phyloP scores from a whole-genome alignment of 2,888 invertebrate genomes.

The Drosophila ezoana region DNA sequence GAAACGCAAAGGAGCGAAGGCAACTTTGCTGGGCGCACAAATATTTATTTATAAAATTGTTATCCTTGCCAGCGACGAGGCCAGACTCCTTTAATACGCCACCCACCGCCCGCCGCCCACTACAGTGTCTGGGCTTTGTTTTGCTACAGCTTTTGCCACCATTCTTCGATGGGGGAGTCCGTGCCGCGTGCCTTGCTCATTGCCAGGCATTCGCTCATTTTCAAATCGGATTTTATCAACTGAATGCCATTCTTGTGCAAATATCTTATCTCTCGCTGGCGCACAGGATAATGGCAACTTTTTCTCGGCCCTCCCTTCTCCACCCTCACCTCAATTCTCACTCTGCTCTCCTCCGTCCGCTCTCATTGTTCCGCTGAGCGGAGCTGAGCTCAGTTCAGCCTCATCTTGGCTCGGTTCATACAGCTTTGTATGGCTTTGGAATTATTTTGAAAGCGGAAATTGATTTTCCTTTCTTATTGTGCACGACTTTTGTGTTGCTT shows the following conservation, averaged over 20 bases:
- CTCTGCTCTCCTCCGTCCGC: constrained; percentile 7
- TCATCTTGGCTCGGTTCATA: constrained; percentile 49
- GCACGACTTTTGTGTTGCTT: constrained; percentile 56
- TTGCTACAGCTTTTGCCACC: constrained; percentile 47
- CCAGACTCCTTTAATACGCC: constrained; percentile 32
- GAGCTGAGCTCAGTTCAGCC: constrained; percentile 52
- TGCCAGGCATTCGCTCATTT: constrained; percentile 83
- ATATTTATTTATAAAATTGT: constrained; percentile 80
- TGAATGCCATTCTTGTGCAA: constrained; percentile 82
- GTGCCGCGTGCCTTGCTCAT: constrained; percentile 58
- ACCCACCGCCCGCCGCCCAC: neutral
- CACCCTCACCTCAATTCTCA: constrained; percentile 18
- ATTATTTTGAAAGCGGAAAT: constrained; percentile 80
- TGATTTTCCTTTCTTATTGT: constrained; percentile 78
- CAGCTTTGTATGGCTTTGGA: constrained; percentile 78
- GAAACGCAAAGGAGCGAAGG: constrained; percentile 60
- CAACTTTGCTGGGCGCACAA: constrained; percentile 66
- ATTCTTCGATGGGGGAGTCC: constrained; percentile 30
- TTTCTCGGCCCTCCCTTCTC: constrained; percentile 28
- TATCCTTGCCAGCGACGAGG: constrained; percentile 65
- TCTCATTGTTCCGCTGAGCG: constrained; percentile 33
- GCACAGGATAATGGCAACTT: constrained; percentile 75
- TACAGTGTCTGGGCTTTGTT: constrained; percentile 37
- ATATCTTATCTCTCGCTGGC: constrained; percentile 78
- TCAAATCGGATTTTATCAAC: constrained; percentile 83